These are phyloP conservation scores for Lasioglossum malachurum DNA, from an alignment of 2,888 invertebrate genomes.

Conservation along the genomic window DNA sequence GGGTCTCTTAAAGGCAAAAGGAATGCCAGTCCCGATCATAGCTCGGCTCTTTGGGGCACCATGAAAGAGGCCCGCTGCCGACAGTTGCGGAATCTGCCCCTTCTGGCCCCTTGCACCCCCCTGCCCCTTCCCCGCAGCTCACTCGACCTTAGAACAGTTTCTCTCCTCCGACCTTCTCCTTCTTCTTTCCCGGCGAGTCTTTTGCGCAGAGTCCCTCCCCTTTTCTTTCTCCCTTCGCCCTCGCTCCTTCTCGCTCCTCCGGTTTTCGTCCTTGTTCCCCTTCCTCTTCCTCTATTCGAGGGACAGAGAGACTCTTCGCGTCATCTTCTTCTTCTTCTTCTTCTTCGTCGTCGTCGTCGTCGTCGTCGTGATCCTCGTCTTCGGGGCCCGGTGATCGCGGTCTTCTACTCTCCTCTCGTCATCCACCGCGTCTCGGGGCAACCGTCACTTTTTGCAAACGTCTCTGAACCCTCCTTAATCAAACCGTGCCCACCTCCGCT, in stretches of 20 bases:
- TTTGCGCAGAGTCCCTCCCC: neutral
- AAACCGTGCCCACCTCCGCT: slow-evolving; percentile 77
- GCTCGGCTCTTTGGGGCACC: slow-evolving; percentile 78
- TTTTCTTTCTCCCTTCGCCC: slow-evolving; percentile 11
- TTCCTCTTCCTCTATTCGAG: neutral
- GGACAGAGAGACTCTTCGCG: neutral
- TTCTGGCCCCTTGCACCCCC: slow-evolving; percentile 61
- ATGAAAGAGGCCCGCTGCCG: slow-evolving; percentile 77
- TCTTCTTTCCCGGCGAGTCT: neutral
- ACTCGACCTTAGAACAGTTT: slow-evolving; percentile 61
- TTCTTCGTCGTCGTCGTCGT: neutral
- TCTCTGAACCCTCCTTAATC: slow-evolving; percentile 77
- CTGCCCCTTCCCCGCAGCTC: neutral
- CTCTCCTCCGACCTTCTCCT: slow-evolving; percentile 36
- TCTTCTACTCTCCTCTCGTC: slow-evolving; percentile 62
- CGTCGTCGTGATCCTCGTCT: slow-evolving; percentile 29
- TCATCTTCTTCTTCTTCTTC: slow-evolving; percentile 8
- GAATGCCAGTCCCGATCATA: slow-evolving; percentile 83
- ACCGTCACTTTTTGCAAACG: slow-evolving; percentile 77
- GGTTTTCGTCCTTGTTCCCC: neutral
- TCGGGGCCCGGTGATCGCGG: slow-evolving; percentile 31
- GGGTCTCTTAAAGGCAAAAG: slow-evolving; percentile 79
- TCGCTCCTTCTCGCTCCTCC: slow-evolving; percentile 4
- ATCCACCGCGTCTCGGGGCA: slow-evolving; percentile 67
- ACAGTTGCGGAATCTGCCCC: slow-evolving; percentile 77